Conservation (phyloP, 2,888 invertebrate species). For the Ceramica pisi region DNA sequence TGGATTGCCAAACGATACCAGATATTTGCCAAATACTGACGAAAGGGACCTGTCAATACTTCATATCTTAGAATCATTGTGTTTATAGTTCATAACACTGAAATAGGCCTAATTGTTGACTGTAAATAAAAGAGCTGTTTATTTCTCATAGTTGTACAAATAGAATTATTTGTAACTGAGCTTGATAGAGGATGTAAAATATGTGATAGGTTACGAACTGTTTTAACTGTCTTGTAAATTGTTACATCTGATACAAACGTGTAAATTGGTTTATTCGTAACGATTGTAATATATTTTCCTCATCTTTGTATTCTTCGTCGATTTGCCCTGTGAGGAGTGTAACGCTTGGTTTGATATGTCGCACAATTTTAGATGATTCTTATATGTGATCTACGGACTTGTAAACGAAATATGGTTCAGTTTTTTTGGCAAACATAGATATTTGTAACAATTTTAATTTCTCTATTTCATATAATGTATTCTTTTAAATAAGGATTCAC, state of each 20-base stretch:
- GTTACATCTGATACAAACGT: constrained; percentile 70
- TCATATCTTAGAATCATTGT: constrained; percentile 86
- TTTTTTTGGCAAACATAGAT: background rate
- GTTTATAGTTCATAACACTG: constrained; percentile 61
- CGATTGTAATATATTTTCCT: constrained; percentile 72
- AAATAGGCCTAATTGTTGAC: constrained; percentile 65
- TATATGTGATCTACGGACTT: constrained; percentile 37
- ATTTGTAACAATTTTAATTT: constrained; percentile 1
- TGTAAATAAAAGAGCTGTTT: constrained; percentile 76
- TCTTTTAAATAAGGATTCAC: background rate
- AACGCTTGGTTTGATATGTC: constrained; percentile 68
- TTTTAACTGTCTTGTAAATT: constrained; percentile 76
- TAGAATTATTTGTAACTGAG: constrained; percentile 73
- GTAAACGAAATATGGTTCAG: constrained; percentile 14
- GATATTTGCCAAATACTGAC: constrained; percentile 84
- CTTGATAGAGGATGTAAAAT: constrained; percentile 73
- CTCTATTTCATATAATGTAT: background rate
- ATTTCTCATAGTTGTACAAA: constrained; percentile 82
- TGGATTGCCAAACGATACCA: constrained; percentile 80
- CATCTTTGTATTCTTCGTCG: constrained; percentile 69
- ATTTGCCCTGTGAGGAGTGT: constrained; percentile 66
- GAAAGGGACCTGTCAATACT: constrained; percentile 86
- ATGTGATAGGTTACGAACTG: constrained; percentile 69
- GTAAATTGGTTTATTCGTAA: constrained; percentile 69
- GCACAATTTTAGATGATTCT: constrained; percentile 65